phyloP scores from a whole-genome alignment of 2,113 vertebrate genomes.

The Phodopus roborovskii region DNA sequence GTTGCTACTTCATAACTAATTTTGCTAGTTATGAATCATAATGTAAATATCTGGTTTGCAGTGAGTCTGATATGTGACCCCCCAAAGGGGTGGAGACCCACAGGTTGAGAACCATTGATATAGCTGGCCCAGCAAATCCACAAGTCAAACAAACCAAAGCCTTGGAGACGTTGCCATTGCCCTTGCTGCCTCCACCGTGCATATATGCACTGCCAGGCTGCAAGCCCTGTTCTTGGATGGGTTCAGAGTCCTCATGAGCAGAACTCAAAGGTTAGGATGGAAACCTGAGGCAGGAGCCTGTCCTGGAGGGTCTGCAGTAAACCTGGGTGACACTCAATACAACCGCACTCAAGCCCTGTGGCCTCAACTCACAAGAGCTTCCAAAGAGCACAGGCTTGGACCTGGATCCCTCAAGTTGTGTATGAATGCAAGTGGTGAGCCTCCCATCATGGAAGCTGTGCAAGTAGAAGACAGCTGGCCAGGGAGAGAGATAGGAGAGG shows the following conservation, averaged over 20 bases:
- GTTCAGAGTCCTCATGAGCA: neutral
- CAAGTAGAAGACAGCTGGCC: neutral
- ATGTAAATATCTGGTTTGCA: neutral
- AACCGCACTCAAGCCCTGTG: neutral
- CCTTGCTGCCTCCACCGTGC: neutral
- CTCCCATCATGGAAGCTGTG: neutral
- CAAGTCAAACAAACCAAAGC: neutral
- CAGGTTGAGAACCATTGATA: neutral
- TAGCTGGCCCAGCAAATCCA: neutral
- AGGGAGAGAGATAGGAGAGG: neutral
- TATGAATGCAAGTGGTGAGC: neutral
- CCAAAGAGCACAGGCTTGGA: neutral
- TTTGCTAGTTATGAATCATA: neutral
- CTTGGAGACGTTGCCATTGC: neutral
- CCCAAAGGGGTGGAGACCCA: neutral
- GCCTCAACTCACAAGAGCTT: neutral
- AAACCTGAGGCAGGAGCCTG: neutral
- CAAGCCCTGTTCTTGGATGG: neutral
- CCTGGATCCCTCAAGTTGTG: neutral
- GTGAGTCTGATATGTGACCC: neutral
- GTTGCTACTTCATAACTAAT: neutral
- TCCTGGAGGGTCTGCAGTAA: too few relatives aligned
- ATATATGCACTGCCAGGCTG: accelerated
- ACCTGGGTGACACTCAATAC: neutral
- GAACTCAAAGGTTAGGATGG: neutral